A percentile compares a stretch with the other conserved stretches of the same genome.
phyloP scores from a whole-genome alignment of 2,797 vertebrate species.

The Gambelia wislizenii region DNA sequence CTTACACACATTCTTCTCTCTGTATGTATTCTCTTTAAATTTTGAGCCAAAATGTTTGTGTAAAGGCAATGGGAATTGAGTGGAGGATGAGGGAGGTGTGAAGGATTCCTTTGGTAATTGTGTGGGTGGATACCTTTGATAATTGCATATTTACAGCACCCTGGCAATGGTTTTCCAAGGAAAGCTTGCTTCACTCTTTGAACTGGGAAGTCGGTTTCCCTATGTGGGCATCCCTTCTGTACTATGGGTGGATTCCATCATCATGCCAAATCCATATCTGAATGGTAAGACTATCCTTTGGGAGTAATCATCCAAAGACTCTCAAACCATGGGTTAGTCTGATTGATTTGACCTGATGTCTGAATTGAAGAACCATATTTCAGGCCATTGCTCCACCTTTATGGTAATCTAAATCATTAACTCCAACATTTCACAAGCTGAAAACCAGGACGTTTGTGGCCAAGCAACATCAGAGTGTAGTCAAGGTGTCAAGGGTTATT shows the following conservation, averaged over 20 bases:
- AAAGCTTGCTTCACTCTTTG: not conserved
- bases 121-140: not conserved
- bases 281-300: not conserved
- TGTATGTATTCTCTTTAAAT: slow-evolving; percentile 54
- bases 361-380: not conserved
- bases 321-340: not conserved
- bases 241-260: not conserved
- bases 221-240: not conserved
- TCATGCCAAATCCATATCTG: not conserved
- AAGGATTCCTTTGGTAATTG: not conserved
- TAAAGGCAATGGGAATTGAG: slow-evolving; percentile 60
- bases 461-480: no score
- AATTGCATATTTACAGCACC: not conserved
- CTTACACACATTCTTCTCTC: slow-evolving; percentile 47
- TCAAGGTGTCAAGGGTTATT: no score
- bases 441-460: no score
- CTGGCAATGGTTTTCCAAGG: not conserved
- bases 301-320: not conserved
- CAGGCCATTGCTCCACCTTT: not conserved
- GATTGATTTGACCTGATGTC: not conserved
- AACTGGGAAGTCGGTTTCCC: not conserved
- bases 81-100: not conserved
- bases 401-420: no score
- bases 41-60: slow-evolving; percentile 60
- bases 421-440: no score